Evolutionary conservation across 2,888 invertebrate species (phyloP).

Genomic region (Subacronicta megacephala): DNA sequence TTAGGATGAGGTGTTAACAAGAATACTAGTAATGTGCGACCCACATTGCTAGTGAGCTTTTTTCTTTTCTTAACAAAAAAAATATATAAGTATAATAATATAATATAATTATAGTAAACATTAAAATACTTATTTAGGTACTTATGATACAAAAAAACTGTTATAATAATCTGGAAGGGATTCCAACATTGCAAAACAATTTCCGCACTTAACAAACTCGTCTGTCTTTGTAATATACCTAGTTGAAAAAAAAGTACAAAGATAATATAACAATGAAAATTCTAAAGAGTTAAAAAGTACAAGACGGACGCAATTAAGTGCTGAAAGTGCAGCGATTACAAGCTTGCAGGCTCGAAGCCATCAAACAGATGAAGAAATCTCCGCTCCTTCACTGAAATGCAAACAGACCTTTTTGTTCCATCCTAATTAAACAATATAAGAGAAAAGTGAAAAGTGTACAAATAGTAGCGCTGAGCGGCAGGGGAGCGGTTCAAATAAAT

Average conservation of each 20-base stretch:
- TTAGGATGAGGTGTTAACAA: no score
- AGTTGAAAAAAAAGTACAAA: constrained; percentile 9
- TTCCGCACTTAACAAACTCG: not conserved
- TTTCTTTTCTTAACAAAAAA: no score
- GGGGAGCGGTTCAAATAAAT: constrained; percentile 69
- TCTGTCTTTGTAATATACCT: constrained; percentile 1
- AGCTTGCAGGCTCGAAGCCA: constrained; percentile 20
- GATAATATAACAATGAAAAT: constrained; percentile 5
- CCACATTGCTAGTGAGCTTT: no score
- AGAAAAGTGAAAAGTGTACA: constrained; percentile 47
- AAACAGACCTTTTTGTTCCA: constrained; percentile 57
- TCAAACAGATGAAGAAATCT: constrained; percentile 52
- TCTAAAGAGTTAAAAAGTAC: constrained; percentile 15
- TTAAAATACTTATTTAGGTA: no score
- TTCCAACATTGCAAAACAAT: no score
- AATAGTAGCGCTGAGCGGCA: constrained; percentile 47
- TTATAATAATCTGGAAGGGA: no score
- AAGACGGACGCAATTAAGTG: constrained; percentile 31
- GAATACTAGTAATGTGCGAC: no score
- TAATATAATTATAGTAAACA: no score
- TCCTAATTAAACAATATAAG: constrained; percentile 70
- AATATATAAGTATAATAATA: no score
- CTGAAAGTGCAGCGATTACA: constrained; percentile 35
- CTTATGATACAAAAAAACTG: no score
- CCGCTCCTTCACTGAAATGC: constrained; percentile 39